Conservation (phyloP, 2,888 invertebrate genomes). For the Dioctria linearis region DNA sequence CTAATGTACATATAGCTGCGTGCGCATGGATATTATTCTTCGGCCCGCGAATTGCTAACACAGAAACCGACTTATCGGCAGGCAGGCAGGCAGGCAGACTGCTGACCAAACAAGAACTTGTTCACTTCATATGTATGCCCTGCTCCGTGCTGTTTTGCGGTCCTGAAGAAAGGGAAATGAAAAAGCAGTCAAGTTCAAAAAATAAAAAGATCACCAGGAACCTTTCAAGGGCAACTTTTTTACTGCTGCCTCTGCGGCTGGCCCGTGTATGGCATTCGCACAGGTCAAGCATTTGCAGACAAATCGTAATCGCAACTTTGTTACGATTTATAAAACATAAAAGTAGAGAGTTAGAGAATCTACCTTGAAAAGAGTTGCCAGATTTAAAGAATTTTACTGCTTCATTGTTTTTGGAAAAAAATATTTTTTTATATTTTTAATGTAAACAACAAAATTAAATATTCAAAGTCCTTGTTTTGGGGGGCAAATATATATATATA, state of each 20-base stretch:
- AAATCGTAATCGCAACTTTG: slow-evolving; percentile 51
- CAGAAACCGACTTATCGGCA: slow-evolving; percentile 53
- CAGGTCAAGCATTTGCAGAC: slow-evolving; percentile 49
- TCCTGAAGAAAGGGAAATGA: slow-evolving; percentile 50
- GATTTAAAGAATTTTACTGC: background rate
- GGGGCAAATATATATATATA: no score
- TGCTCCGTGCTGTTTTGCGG: slow-evolving; percentile 18
- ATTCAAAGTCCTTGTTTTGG: background rate
- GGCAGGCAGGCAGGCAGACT: slow-evolving; percentile 5
- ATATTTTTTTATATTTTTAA: background rate
- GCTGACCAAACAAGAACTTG: slow-evolving; percentile 51
- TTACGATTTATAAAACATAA: slow-evolving; percentile 24
- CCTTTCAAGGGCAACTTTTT: slow-evolving; percentile 48
- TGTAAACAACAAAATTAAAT: background rate
- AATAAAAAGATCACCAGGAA: slow-evolving; percentile 36
- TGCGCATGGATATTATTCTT: background rate
- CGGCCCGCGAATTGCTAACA: slow-evolving; percentile 44
- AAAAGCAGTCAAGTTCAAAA: slow-evolving; percentile 48
- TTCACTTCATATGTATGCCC: background rate
- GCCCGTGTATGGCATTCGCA: slow-evolving; percentile 49
- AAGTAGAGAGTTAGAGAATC: background rate
- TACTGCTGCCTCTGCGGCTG: slow-evolving; percentile 33
- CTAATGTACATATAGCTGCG: background rate
- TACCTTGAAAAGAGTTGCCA: slow-evolving; percentile 34
- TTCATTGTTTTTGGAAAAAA: background rate